Base-by-base conservation (phyloP, 2,113 vertebrate genomes). In the Scartelaos histophorus region DNA sequence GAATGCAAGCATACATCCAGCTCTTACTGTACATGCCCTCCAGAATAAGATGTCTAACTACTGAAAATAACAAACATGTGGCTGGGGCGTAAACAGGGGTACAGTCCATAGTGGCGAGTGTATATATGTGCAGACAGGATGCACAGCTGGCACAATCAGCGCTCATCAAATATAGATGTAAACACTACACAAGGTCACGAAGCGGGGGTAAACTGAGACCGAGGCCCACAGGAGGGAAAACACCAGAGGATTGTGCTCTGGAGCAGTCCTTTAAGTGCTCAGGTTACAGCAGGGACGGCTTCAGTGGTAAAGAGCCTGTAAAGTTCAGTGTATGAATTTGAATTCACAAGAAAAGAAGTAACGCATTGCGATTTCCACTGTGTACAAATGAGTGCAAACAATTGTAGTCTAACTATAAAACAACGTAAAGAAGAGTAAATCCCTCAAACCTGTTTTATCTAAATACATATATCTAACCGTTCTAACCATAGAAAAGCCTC, bases 91-190 rank as follows among this genome's bases (percentile, higher is more conserved):
- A 45, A 68, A 70, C 56, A 60, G 69, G 51, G 46, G 22, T 74
- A 61, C 43, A 64, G 13, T 25, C 65, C 62, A 64, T 65, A 21
- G 61, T 69, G 43, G 76, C 13, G 0, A 22, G 11, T 2, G 57
- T 62, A 43, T 24, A 57, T 19, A 58, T 16, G n/a, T 51, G 64
- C 35, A 25, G 49, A 57, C 45, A 76, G 69, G 60, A 70, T 24
- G 69, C 25, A 69, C 9, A 7, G 29, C 61, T 4, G 3, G 57
- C 49, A 43, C 22, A 51, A 67, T 73, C 49, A 16, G 54, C 67
- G 80, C 68, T 84, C 77, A 87, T 84, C 70, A 89, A 69, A 80
- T 80, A 88, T 78, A 76, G 85, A 86, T 78, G n/a, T 78, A 68
- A 89, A 88, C 82, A 83, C 74, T 81, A 74, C 69, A 73, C 75